Conservation (phyloP, 1,140 invertebrate species). For the Camponotus vicinus region DNA sequence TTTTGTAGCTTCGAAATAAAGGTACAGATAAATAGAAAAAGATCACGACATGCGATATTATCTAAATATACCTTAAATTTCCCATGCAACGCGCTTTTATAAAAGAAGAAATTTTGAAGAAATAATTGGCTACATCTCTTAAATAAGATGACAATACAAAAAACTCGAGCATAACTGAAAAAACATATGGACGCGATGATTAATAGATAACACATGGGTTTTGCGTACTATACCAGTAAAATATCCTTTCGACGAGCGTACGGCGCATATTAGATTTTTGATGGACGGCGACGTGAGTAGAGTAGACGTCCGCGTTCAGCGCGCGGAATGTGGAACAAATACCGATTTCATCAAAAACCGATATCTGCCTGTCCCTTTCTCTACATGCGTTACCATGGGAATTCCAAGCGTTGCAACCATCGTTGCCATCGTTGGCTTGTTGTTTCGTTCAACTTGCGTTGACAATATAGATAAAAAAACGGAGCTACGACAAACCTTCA, state of each 20-base stretch:
- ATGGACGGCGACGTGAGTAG: conserved; percentile 51
- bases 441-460: conserved; percentile 66
- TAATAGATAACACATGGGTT: conserved; percentile 27
- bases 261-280: conserved; percentile 73
- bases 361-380: conserved; percentile 61
- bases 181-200: conserved; percentile 22
- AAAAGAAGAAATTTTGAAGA: too few species aligned
- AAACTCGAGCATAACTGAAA: background rate
- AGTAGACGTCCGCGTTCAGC: conserved; percentile 51
- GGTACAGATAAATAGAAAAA: background rate
- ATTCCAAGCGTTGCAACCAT: conserved; percentile 56
- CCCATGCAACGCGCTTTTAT: background rate
- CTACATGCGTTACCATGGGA: conserved; percentile 37
- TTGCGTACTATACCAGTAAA: conserved; percentile 26
- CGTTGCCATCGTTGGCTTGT: conserved; percentile 30
- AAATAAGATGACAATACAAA: background rate
- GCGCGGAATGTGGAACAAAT: conserved; percentile 81
- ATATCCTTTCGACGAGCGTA: conserved; percentile 44
- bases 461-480: conserved; percentile 28
- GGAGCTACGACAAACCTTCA: conserved; percentile 1
- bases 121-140: background rate
- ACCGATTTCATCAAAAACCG: conserved; percentile 77
- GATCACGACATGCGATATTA: background rate
- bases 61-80: background rate
- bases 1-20: background rate